Evolutionary conservation across 2,113 vertebrate genomes (phyloP).

Genomic region (Aegithalos caudatus): DNA sequence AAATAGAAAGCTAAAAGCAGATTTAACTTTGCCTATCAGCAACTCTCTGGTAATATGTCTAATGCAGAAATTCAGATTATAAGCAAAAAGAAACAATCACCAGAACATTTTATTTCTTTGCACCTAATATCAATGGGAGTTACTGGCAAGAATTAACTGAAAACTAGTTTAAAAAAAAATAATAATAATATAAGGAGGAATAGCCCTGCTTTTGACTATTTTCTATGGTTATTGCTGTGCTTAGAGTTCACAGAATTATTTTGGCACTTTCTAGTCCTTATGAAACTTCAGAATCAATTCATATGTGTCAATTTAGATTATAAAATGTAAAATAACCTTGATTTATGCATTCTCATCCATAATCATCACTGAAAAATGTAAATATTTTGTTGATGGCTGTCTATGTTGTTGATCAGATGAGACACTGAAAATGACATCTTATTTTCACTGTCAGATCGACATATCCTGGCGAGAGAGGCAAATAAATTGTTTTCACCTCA

Average conservation of each 20-base stretch:
- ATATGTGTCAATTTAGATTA: background rate
- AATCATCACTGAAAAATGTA: conserved; percentile 40
- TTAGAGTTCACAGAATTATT: background rate
- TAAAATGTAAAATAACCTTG: background rate
- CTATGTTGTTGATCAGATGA: conserved; percentile 28
- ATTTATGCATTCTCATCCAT: conserved; percentile 50
- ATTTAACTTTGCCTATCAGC: background rate
- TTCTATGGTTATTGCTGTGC: background rate
- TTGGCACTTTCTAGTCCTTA: background rate
- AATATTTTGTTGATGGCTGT: conserved; percentile 58
- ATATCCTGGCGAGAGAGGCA: background rate
- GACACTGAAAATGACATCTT: conserved; percentile 36
- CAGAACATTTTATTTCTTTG: background rate
- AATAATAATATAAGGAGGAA: background rate
- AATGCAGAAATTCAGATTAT: background rate
- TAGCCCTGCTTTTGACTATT: background rate
- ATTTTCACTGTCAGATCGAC: conserved; percentile 4
- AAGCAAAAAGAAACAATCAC: background rate
- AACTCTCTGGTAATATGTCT: background rate
- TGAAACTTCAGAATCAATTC: background rate
- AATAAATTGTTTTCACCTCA: conserved; percentile 19
- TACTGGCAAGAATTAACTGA: background rate
- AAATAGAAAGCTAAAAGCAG: background rate
- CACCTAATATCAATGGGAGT: rapidly evolving
- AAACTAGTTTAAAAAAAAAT: background rate